These are phyloP conservation scores for Malaclemys terrapin DNA, from an alignment of 2,113 vertebrate genomes.

Conservation along the genomic window DNA sequence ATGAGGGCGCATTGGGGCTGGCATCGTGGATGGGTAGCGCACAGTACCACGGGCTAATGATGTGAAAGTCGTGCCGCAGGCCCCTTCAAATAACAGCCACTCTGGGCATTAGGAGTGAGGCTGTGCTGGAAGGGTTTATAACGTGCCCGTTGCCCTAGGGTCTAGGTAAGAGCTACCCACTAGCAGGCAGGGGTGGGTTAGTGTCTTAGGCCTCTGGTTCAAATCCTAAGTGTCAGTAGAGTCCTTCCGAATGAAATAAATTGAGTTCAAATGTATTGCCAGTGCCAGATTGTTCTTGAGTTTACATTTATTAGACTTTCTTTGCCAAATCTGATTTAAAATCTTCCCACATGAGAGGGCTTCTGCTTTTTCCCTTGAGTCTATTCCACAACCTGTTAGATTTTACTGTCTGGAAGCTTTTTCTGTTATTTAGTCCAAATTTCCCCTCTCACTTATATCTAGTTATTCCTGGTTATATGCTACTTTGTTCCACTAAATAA, in stretches of 20 bases:
- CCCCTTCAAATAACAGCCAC: too few species aligned
- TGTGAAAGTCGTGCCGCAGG: too few species aligned
- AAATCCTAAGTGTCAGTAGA: neutral
- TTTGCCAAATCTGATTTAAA: neutral
- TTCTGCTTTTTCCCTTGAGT: neutral
- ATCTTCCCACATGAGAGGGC: neutral
- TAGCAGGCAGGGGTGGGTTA: too few species aligned
- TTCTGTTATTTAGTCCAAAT: neutral
- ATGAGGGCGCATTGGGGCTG: too few species aligned
- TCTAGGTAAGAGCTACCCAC: neutral
- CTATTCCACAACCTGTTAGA: neutral
- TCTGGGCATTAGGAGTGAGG: too few species aligned
- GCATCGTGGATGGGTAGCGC: too few species aligned
- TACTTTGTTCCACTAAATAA: neutral
- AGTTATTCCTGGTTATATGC: neutral
- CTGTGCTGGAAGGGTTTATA: neutral
- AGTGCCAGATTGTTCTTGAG: neutral
- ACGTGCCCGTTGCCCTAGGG: neutral
- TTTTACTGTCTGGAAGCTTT: neutral
- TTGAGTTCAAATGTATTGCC: neutral
- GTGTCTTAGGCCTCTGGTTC: neutral
- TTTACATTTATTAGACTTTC: neutral
- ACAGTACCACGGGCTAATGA: too few species aligned
- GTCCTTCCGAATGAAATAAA: neutral
- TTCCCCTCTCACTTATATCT: neutral